Conservation (phyloP, 2,888 invertebrate genomes). For the Eudemis profundana region DNA sequence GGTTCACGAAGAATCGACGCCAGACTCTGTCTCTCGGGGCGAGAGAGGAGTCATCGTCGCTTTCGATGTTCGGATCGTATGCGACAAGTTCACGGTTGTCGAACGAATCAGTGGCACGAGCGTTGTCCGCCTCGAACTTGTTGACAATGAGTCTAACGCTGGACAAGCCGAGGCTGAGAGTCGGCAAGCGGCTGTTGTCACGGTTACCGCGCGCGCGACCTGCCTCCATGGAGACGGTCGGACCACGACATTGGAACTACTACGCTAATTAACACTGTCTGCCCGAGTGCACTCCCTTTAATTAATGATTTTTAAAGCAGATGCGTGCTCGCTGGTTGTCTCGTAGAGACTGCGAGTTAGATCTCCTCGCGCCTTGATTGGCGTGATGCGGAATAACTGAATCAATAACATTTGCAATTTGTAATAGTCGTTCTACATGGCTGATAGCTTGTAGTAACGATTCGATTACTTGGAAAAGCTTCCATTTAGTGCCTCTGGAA, state of each 20-base stretch:
- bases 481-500: conserved; percentile 26
- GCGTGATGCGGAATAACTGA: conserved; percentile 58
- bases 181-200: conserved; percentile 75
- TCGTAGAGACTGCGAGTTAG: conserved; percentile 60
- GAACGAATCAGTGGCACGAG: conserved; percentile 61
- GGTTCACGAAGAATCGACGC: conserved; percentile 63
- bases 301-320: conserved; percentile 56
- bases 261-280: conserved; percentile 61
- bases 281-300: conserved; percentile 64
- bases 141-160: conserved; percentile 81
- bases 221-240: conserved; percentile 77
- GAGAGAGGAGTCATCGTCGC: conserved; percentile 74
- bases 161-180: conserved; percentile 76
- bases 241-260: conserved; percentile 64
- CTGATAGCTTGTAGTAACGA: conserved; percentile 13
- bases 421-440: conserved; percentile 41
- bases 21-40: conserved; percentile 72
- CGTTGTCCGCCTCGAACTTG: conserved; percentile 75
- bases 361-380: conserved; percentile 54
- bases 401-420: conserved; percentile 52
- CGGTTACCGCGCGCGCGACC: conserved; percentile 74
- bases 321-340: conserved; percentile 62
- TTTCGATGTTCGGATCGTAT: conserved; percentile 69
- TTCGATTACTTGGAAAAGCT: conserved; percentile 53
- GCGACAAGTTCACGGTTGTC: conserved; percentile 66